Base-by-base conservation (phyloP, 2,888 invertebrate species). In the Asteroscopus sphinx region DNA sequence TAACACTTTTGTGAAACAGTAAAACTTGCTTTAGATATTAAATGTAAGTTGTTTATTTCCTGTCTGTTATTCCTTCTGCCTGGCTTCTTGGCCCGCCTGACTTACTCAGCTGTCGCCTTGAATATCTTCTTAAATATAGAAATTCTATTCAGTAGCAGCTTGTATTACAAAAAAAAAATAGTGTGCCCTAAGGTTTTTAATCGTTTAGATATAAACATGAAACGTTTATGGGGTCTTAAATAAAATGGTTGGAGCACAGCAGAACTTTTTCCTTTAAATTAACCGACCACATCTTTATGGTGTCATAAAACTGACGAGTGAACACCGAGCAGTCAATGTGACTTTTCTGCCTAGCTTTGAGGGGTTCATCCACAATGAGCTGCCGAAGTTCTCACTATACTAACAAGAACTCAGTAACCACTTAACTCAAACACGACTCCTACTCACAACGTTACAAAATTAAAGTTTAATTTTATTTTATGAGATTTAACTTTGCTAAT, bases 261-360 rank as follows among this genome's bases (percentile, higher is more conserved):
- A 55, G 69, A 69, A 68, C 73, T 69, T 76, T 74, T 73, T 77
- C 78, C 80, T 80, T 68, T 74, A 70, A 74, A 77, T 80, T 77
- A 80, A 81, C 77, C 68, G 73, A 78, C 70, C 65, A 69, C 36
- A 58, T 78, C 66, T 82, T 82, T 82, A 83, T 76, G 73, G 53
- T 64, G 72, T 66, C 76, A 77, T 83, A 81, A 81, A 79, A 58
- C 65, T 69, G 73, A 69, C 62, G 65, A 72, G 64, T 49, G 63
- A 67, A 75, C 56, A 56, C 40, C 60, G 55, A 49, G 45, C 33
- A 69, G 56, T 13, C 21, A 39, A 21, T 46, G 39, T 47, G 12
- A 13, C 36, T 26, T 39, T 54, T 40, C 17, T 7, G 51, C 36
- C 36, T 9, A 15, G 15, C 35, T 52, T 32, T 33, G 13, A 39